A percentile compares a stretch with the other conserved stretches of the same genome.
phyloP scores from a whole-genome alignment of 2,797 vertebrate species.

The Enteromius thamalakanensis region DNA sequence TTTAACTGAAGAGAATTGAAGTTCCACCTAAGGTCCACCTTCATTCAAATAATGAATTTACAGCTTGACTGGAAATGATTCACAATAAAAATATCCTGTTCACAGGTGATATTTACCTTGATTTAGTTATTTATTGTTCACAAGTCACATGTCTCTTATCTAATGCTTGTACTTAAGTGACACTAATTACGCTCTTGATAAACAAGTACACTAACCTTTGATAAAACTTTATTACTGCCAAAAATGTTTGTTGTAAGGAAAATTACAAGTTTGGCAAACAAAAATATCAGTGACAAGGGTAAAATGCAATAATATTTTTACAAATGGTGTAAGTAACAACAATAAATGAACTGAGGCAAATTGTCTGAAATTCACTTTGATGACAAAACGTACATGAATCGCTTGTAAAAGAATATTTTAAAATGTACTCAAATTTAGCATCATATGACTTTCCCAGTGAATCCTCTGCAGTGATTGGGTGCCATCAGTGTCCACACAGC shows the following conservation, averaged over 20 bases:
- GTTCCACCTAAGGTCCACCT: not conserved
- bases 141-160: slow-evolving; percentile 1
- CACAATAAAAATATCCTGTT: not conserved
- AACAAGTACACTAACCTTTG: not conserved
- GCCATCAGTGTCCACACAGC: not conserved
- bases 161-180: not conserved
- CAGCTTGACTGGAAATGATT: not conserved
- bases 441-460: not conserved
- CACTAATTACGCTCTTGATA: not conserved
- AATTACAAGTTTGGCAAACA: not conserved
- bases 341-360: not conserved
- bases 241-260: not conserved
- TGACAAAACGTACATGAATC: not conserved
- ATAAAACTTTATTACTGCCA: not conserved
- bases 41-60: not conserved
- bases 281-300: not conserved
- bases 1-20: not conserved
- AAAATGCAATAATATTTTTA: not conserved
- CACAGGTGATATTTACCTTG: not conserved
- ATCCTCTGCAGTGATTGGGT: not conserved
- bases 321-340: not conserved
- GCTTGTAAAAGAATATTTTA: not conserved
- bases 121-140: not conserved
- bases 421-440: not conserved
- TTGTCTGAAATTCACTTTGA: not conserved